These are phyloP conservation scores for Pipa parva DNA, from an alignment of 2,113 vertebrate species.

Conservation along the genomic window DNA sequence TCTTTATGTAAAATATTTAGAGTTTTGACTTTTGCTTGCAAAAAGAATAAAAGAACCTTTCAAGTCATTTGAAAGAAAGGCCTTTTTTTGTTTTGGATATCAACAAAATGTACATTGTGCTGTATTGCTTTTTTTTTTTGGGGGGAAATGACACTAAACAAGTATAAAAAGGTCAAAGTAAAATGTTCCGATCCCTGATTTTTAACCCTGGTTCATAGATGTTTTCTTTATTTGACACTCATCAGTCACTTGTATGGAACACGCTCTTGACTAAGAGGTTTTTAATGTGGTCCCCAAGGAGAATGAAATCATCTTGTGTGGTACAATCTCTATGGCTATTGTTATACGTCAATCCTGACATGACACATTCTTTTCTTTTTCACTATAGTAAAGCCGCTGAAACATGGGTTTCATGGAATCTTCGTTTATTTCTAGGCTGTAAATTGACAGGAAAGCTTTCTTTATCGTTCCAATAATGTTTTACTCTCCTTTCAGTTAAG, in stretches of 20 bases:
- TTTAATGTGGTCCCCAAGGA: constrained; percentile 39
- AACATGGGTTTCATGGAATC: background rate
- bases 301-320: constrained; percentile 26
- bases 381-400: background rate
- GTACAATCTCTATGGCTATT: constrained; percentile 9
- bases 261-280: constrained; percentile 23
- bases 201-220: constrained; percentile 12
- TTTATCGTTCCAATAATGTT: no score
- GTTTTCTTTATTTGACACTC: constrained; percentile 14
- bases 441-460: background rate
- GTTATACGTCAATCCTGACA: constrained; percentile 16
- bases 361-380: constrained; percentile 26
- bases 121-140: background rate
- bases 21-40: background rate
- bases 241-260: constrained; percentile 26
- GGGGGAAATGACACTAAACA: constrained; percentile 6
- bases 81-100: background rate
- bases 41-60: constrained; percentile 5
- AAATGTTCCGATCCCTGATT: constrained; percentile 7
- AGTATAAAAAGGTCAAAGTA: constrained; percentile 22
- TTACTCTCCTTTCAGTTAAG: no score
- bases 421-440: background rate
- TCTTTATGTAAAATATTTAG: no score
- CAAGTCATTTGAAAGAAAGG: constrained; percentile 14
- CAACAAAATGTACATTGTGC: constrained; percentile 13